phyloP scores from a whole-genome alignment of 2,797 vertebrate genomes.

The Chiropotes sagulatus region DNA sequence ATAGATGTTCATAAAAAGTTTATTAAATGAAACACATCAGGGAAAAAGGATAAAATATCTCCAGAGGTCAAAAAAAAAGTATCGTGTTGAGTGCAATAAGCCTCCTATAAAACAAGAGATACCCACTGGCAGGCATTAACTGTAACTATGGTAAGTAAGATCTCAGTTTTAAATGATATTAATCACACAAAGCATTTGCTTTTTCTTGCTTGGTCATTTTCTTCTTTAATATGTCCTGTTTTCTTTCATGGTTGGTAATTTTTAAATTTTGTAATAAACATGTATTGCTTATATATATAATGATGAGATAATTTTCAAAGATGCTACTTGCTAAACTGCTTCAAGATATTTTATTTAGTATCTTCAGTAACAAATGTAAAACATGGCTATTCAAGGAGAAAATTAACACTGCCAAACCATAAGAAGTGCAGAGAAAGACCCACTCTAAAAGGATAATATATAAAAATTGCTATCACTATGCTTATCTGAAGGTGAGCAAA shows the following conservation, averaged over 20 bases:
- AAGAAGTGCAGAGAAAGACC: neutral
- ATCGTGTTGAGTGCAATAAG: neutral
- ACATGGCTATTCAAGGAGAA: neutral
- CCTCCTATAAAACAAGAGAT: neutral
- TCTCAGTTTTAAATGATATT: neutral
- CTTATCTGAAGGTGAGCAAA: neutral
- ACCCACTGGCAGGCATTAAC: neutral
- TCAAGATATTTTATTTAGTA: neutral
- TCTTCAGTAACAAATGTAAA: neutral
- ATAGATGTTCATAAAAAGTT: neutral
- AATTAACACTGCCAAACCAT: neutral
- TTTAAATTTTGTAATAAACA: neutral
- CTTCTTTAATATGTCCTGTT: neutral
- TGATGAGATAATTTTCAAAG: neutral
- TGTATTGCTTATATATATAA: neutral
- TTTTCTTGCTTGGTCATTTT: neutral
- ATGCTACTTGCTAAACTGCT: neutral
- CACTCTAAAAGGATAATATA: neutral
- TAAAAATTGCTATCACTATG: neutral
- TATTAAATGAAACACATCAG: neutral
- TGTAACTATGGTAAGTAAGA: neutral
- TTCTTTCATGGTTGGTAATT: neutral
- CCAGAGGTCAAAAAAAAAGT: neutral
- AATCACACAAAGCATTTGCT: neutral
- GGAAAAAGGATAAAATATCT: neutral